Base-by-base conservation (phyloP, 1,140 invertebrate genomes). In the Cyclina sinensis region DNA sequence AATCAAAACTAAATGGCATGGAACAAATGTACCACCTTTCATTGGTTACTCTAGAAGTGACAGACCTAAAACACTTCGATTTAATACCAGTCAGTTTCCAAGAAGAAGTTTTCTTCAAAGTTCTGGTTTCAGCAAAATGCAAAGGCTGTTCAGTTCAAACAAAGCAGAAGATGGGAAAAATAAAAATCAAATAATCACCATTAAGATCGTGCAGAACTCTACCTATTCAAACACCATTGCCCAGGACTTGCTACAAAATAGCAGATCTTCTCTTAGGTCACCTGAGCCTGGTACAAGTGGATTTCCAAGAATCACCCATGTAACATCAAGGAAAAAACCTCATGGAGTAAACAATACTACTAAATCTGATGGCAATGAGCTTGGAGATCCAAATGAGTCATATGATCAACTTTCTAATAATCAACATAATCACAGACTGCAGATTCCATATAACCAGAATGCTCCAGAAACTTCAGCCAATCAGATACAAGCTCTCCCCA, bases 401-500 rank as follows among this genome's bases (percentile, higher is more conserved):
- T 18, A 39, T 43, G 39, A 74, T 12, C 11, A 74, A 48, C 12
- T 74, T 43, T 3, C 59, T 37, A 73, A 24, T 5, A 57, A 57
- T 32, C n/a, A 16, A 35, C 27, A 27, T 48, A 85, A 85, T 54
- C 62, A 85, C 43, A 51, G 14, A 27, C 62, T 30, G 48, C 11
- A 54, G 11, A 11, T 46, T n/a, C 62, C 35, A 83, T 12, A 4
- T 57, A 73, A 46, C 35, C 39, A 57, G 18, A 74, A 74, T 30
- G 37, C 83, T 27, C 1, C 57, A 46, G 39, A 12, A 2, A 68
- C 21, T 65, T 68, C 24, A 70, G 30, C 80, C 80, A 83, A 83
- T 83, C 80, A 68, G 24, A 83, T 32, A 27, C 57, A 46, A 68
- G 21, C 32, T 14, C 21, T 37, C 62, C 79, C 43, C 16, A 89